Percentiles rank a stretch among this genome's conserved stretches.
These are phyloP conservation scores for Phrynosoma blainvillii DNA, from an alignment of 2,113 vertebrate genomes.

Conservation along the genomic window DNA sequence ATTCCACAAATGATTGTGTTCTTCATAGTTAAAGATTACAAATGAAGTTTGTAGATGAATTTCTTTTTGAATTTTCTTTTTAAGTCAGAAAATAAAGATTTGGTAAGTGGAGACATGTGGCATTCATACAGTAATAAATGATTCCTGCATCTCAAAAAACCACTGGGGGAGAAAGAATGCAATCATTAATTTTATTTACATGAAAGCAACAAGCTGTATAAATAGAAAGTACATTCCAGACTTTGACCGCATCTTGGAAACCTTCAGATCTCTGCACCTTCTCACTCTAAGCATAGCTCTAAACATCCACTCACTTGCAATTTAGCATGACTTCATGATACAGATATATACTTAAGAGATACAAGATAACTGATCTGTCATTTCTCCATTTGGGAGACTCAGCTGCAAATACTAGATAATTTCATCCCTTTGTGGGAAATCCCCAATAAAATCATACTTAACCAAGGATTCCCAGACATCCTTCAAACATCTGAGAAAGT, in stretches of 20 bases:
- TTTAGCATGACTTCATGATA: neutral
- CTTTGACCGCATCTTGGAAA: neutral
- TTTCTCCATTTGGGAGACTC: neutral
- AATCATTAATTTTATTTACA: neutral
- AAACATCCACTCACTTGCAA: slow-evolving; percentile 11
- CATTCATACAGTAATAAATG: slow-evolving; percentile 3
- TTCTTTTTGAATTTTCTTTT: neutral
- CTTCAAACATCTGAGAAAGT: neutral
- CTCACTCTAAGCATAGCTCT: neutral
- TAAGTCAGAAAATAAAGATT: neutral
- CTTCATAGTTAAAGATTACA: neutral
- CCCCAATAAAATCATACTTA: slow-evolving; percentile 21
- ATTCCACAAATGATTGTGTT: neutral
- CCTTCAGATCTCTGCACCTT: neutral
- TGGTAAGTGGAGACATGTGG: neutral
- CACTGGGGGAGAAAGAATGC: neutral
- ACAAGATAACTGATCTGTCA: slow-evolving; percentile 14
- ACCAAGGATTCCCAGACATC: slow-evolving; percentile 4
- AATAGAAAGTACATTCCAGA: neutral
- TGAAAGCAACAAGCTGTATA: neutral
- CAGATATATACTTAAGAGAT: slow-evolving; percentile 20
- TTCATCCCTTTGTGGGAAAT: slow-evolving; percentile 42
- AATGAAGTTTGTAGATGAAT: neutral
- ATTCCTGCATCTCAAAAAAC: neutral
- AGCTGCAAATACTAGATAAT: slow-evolving; percentile 6